These are phyloP conservation scores for Athrips mouffetella DNA, from an alignment of 2,888 invertebrate species.

Conservation along the genomic window DNA sequence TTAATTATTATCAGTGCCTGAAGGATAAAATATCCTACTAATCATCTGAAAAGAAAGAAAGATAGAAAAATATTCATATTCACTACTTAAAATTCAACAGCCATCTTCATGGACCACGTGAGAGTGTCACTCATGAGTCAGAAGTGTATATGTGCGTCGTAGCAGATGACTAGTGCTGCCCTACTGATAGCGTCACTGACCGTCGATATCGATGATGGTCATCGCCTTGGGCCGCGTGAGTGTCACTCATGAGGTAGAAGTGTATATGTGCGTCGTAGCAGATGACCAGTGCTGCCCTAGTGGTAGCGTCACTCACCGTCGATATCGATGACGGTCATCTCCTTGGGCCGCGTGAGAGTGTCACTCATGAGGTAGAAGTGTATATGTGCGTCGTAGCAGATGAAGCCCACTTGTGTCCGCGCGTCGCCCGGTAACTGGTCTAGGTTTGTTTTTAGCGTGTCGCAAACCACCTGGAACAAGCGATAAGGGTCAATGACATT, in stretches of 20 bases:
- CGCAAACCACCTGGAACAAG: slow-evolving; percentile 86
- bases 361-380: slow-evolving; percentile 96
- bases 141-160: slow-evolving; percentile 94
- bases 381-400: slow-evolving; percentile 93
- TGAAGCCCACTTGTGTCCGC: slow-evolving; percentile 94
- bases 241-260: slow-evolving; percentile 92
- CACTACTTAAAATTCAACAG: slow-evolving; percentile 50
- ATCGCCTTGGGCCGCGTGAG: slow-evolving; percentile 91
- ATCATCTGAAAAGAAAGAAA: too few species aligned
- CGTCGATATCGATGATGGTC: slow-evolving; percentile 95
- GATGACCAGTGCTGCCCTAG: too few species aligned
- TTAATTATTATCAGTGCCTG: background rate
- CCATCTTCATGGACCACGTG: slow-evolving; percentile 91
- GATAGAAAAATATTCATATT: background rate
- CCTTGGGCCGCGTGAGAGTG: slow-evolving; percentile 89
- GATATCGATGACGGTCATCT: slow-evolving; percentile 94
- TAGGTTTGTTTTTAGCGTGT: slow-evolving; percentile 87
- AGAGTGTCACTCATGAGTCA: slow-evolving; percentile 90
- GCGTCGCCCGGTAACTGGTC: slow-evolving; percentile 96
- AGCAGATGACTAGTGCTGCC: too few species aligned
- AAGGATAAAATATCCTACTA: background rate
- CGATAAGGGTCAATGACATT: too few species aligned
- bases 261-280: slow-evolving; percentile 95
- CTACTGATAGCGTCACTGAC: too few species aligned
- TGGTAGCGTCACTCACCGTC: slow-evolving; percentile 91